Evolutionary conservation across 2,797 vertebrate genomes (phyloP).

Genomic region (Antennarius maculatus): DNA sequence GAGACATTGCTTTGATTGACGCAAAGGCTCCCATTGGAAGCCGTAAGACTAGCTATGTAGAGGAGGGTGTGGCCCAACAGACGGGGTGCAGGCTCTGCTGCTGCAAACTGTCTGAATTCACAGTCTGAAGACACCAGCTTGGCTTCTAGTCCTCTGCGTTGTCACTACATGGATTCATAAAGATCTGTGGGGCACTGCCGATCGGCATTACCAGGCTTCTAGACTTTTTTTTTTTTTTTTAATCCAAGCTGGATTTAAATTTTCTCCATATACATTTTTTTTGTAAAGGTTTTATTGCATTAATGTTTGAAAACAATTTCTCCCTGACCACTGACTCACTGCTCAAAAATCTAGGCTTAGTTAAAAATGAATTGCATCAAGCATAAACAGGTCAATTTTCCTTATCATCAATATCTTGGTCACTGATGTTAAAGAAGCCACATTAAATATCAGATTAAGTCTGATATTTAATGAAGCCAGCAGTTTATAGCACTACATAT

Average conservation of each 20-base stretch:
- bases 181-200: conserved; percentile 35
- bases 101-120: conserved; percentile 37
- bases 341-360: conserved; percentile 3
- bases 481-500: too few species aligned
- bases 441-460: too few species aligned
- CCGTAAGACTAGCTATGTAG: too few species aligned
- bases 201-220: conserved; percentile 51
- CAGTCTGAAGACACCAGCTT: conserved; percentile 51
- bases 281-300: conserved; percentile 43
- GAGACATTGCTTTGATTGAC: conserved; percentile 53
- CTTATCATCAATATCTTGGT: too few species aligned
- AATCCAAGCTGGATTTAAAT: conserved; percentile 45
- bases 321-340: conserved; percentile 3
- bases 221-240: conserved; percentile 55
- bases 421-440: too few species aligned
- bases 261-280: conserved; percentile 47
- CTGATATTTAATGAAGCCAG: too few species aligned
- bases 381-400: not conserved
- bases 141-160: conserved; percentile 33
- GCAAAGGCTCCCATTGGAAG: conserved; percentile 9
- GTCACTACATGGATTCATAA: conserved; percentile 62
- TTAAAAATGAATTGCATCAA: conserved; percentile 4
- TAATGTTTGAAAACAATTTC: conserved; percentile 16
- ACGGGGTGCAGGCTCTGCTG: too few species aligned
- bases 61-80: too few species aligned